These are phyloP conservation scores for Cliona cf. orientalis DNA, from an alignment of 37 sponge, comb jelly and placozoan genomes.

Conservation along the genomic window DNA sequence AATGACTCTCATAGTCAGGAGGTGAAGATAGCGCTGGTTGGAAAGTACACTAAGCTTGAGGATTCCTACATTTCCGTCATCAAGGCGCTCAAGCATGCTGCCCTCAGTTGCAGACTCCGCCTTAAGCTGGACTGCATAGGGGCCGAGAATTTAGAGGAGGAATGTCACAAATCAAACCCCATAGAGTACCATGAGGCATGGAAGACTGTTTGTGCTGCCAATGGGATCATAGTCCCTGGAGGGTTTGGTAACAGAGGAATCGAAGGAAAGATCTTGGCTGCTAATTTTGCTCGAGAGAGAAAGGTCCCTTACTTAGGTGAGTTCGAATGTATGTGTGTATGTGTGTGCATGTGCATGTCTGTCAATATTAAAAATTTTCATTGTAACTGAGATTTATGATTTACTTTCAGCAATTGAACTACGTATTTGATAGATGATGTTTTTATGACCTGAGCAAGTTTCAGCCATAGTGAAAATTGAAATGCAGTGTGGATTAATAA, in stretches of 20 bases:
- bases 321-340: not conserved
- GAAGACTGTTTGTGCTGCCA: constrained; percentile 71
- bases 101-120: constrained; percentile 59
- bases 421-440: too few species aligned
- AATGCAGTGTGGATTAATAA: too few species aligned
- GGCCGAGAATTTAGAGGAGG: constrained; percentile 83
- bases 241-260: constrained; percentile 75
- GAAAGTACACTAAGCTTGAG: constrained; percentile 90
- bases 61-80: constrained; percentile 91
- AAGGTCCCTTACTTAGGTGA: not conserved
- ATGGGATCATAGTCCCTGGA: constrained; percentile 90
- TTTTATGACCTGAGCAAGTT: too few species aligned
- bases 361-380: too few species aligned
- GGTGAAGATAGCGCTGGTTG: constrained; percentile 91
- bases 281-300: constrained; percentile 41
- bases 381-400: too few species aligned
- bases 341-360: not conserved
- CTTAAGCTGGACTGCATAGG: constrained; percentile 76
- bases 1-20: constrained; percentile 45
- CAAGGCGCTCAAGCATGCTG: constrained; percentile 92
- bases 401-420: too few species aligned
- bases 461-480: too few species aligned
- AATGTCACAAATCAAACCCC: constrained; percentile 58
- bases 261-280: constrained; percentile 90
- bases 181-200: constrained; percentile 85